These are phyloP conservation scores for Propithecus deckenii DNA, from an alignment of 2,797 vertebrate species.

Conservation along the genomic window DNA sequence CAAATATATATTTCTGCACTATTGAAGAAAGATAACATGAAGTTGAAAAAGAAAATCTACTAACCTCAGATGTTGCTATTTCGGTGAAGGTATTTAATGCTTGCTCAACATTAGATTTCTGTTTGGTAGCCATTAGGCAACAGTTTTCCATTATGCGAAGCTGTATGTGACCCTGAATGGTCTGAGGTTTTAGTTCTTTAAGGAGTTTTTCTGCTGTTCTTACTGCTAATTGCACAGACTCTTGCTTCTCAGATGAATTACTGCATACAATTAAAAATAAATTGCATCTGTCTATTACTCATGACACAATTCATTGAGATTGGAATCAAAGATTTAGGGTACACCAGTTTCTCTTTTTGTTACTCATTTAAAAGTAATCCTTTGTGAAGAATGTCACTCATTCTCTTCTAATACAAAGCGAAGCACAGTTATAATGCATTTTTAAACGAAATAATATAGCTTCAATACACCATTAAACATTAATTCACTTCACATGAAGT, in stretches of 20 bases:
- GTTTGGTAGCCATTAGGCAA: constrained; percentile 95
- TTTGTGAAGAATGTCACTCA: not conserved
- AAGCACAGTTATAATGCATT: not conserved
- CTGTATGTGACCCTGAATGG: constrained; percentile 91
- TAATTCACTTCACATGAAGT: constrained; percentile 7
- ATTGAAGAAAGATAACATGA: not conserved
- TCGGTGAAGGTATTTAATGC: constrained; percentile 94
- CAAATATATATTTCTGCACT: not conserved
- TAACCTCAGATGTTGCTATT: constrained; percentile 94
- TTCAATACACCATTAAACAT: not conserved
- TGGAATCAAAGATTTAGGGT: not conserved
- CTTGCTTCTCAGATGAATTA: constrained; percentile 96
- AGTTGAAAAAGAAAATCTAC: constrained; percentile 71
- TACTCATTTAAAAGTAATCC: constrained; percentile 25
- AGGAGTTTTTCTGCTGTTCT: constrained; percentile 97
- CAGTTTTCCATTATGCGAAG: constrained; percentile 96
- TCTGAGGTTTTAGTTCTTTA: constrained; percentile 97
- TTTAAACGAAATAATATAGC: constrained; percentile 32
- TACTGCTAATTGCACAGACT: constrained; percentile 95
- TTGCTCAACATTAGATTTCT: constrained; percentile 94
- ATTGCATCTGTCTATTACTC: not conserved
- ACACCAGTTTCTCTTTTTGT: not conserved
- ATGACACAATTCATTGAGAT: not conserved
- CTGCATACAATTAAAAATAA: constrained; percentile 81
- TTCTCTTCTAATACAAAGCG: not conserved